Evolutionary conservation across 2,797 vertebrate species (phyloP).

Genomic region (Atherinosoma microstoma): DNA sequence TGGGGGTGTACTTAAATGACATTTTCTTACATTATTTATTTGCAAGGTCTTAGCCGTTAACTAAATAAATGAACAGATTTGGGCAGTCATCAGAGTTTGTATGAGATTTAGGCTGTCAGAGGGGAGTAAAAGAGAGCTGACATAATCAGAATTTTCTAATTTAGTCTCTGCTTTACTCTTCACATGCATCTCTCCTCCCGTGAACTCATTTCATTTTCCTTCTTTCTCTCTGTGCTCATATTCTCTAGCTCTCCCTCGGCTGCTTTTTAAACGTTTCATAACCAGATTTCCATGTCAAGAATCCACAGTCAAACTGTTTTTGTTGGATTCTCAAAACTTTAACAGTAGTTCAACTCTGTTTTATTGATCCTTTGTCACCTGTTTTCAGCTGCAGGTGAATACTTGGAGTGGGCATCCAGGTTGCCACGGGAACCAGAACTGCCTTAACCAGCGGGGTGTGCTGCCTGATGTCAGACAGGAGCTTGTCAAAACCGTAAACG

Average conservation of each 20-base stretch:
- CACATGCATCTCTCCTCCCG: slow-evolving; percentile 33
- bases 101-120: slow-evolving; percentile 66
- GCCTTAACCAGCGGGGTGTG: slow-evolving; percentile 88
- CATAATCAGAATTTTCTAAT: slow-evolving; percentile 69
- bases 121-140: slow-evolving; percentile 59
- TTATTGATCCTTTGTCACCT: slow-evolving; percentile 79
- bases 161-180: slow-evolving; percentile 55
- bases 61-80: slow-evolving; percentile 69
- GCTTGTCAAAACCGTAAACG: slow-evolving; percentile 88
- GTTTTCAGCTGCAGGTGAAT: slow-evolving; percentile 93
- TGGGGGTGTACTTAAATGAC: neutral
- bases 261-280: neutral
- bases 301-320: neutral
- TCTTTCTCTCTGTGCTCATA: slow-evolving; percentile 5
- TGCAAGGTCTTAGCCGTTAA: slow-evolving; percentile 61
- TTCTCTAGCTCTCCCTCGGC: neutral
- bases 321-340: neutral
- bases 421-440: slow-evolving; percentile 86
- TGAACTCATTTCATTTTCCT: slow-evolving; percentile 8
- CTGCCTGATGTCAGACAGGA: slow-evolving; percentile 89
- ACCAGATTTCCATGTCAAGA: neutral
- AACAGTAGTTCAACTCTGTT: neutral
- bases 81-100: slow-evolving; percentile 53
- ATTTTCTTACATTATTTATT: slow-evolving; percentile 23
- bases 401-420: slow-evolving; percentile 86